Evolutionary conservation across 2,797 vertebrate genomes (phyloP), one percentile per base, ranked within the genome.

Genomic region (Gobio occitaniae): DNA sequence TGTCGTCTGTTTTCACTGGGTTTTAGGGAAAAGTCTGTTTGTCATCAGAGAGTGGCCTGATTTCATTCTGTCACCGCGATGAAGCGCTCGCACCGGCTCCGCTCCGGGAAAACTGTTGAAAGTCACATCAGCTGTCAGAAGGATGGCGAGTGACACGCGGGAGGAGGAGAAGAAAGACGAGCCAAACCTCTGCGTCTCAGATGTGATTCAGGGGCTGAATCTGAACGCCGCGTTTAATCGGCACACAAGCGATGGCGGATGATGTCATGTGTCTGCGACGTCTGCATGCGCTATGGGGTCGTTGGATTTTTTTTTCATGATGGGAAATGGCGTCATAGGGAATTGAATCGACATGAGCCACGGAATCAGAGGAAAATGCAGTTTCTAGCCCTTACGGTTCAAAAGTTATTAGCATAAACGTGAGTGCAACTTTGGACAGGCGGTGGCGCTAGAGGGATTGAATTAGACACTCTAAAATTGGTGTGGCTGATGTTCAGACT

Each of bases 1-100:
- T 86, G 86, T 87, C 56, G 76, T 85, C 61, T 82, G 82, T 72
- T 56, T 80, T 25, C 70, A 61, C 50, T 13, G 25, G 76, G 6
- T 10, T 16, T 79, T 68, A 9, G 21, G 19, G 54, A 77, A 52
- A 25, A 19, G 50, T 78, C 13, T n/a, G 50, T 71, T 74, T 87
- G 70, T 71, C 47, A 69, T 81, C 80, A 36, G 47, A 48, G 59
- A 38, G 70, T 63, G 56, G 25, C 86, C n/a, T 84, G 44, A 12
- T 80, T 86, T 71, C 52, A 12, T 66, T 65, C 63, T 69, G 38
- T 84, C 72, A 84, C 17, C 10, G 16, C 19, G 44, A 65, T 78
- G 32, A 84, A 75, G 54, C 25, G n/a, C 15, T 16, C 10, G 61
- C 66, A 66, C 76, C 65, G n/a, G 5, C 13, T 59, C n/a, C n/a